Base-by-base conservation (phyloP, 2,797 vertebrate genomes). In the Gastrophryne carolinensis region DNA sequence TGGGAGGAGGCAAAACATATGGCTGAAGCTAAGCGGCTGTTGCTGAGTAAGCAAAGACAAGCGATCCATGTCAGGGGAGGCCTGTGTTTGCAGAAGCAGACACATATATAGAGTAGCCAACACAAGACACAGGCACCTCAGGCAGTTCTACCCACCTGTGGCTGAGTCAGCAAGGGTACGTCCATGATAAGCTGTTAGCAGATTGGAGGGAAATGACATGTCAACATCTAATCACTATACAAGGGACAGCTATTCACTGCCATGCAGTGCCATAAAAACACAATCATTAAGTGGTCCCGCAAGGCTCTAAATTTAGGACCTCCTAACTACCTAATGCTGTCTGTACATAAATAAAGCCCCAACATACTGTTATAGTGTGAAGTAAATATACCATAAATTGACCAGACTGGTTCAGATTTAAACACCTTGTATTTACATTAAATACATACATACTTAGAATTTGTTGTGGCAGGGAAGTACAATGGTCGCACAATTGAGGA, bases 171-270 rank as follows among this genome's bases (percentile, higher is more conserved):
- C 93, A 86, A 96, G 89, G 87, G 91, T 94, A 86, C 94, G 92
- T 96, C 95, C 95, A 0, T 93, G 94, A 84, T 95, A 96, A 86
- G 94, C 94, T 96, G 93, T 95, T 93, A 94, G 92, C 85, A 32
- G 74, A 83, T 80, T 71, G 64, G 76, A 87, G 85, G 87, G 80
- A 57, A 79, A 84, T 75, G 82, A 78, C 47, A 78, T 12, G 68
- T 78, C 68, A 78, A 57, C 60, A 72, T 60, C 17, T 34, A 52
- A 66, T 66, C 11, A 66, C 39, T 39, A 84, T 80, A 80, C 67
- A 74, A 84, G 81, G 82, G 65, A 74, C 78, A 39, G 80, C 70
- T 56, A 71, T 71, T 77, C 53, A n/a, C n/a, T n/a, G n/a, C n/a
- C n/a, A n/a, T n/a, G n/a, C n/a, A n/a, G n/a, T n/a, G n/a, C n/a